Evolutionary conservation across 2,113 vertebrate species (phyloP).

Genomic region (Cathartes aura): DNA sequence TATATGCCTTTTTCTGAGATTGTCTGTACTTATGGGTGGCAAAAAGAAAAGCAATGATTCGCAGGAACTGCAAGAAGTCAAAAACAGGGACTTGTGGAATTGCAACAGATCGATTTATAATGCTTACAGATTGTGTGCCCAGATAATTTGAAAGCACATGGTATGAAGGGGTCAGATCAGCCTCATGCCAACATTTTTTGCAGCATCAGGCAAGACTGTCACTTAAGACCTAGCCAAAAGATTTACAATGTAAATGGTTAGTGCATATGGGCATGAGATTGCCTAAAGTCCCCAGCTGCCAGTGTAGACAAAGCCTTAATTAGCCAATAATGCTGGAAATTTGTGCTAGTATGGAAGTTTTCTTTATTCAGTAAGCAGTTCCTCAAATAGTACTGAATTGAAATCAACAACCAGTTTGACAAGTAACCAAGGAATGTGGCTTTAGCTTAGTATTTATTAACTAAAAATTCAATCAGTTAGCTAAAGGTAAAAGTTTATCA

Average conservation of each 20-base stretch:
- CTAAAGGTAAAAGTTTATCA: conserved; percentile 38
- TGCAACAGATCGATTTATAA: conserved; percentile 31
- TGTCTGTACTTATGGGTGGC: neutral
- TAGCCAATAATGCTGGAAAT: conserved; percentile 64
- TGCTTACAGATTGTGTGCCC: conserved; percentile 54
- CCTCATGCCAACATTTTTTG: conserved; percentile 64
- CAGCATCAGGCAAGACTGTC: conserved; percentile 72
- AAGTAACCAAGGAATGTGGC: neutral
- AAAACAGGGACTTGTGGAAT: neutral
- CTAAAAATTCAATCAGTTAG: neutral
- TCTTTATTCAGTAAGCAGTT: conserved; percentile 37
- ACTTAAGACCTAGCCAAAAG: conserved; percentile 70
- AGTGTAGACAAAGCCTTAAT: conserved; percentile 57
- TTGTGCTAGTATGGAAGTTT: conserved; percentile 34
- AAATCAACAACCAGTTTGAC: conserved; percentile 25
- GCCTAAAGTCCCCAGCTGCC: conserved; percentile 69
- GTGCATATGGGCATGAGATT: conserved; percentile 68
- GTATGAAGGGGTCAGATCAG: conserved; percentile 64
- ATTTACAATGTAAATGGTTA: conserved; percentile 72
- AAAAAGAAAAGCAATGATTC: neutral
- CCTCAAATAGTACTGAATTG: neutral
- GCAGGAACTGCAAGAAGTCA: neutral
- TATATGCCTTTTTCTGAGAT: neutral
- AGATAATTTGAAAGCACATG: conserved; percentile 67
- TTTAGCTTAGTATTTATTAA: conserved; percentile 47